Conservation (phyloP, 2,113 vertebrate genomes). For the Albula goreensis region DNA sequence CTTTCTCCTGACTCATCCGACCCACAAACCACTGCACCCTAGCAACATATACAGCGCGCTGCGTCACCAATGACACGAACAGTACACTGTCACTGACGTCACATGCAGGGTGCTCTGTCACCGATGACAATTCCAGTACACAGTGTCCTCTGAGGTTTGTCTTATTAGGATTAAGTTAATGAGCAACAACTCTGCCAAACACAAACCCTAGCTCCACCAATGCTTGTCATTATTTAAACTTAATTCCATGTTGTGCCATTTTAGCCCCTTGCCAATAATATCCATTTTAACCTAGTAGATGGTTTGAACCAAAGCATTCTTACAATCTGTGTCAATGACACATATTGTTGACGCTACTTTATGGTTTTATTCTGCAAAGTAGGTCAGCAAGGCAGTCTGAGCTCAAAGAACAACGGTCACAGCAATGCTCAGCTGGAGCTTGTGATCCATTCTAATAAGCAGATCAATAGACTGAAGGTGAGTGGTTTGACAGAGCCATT, state of each 20-base stretch:
- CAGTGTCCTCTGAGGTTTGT: background rate
- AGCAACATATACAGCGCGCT: background rate
- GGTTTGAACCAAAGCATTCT: background rate
- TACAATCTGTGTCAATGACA: background rate
- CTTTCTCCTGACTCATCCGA: background rate
- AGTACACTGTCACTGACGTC: background rate
- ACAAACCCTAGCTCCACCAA: background rate
- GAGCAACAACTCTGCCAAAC: conserved; percentile 19
- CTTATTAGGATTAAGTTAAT: background rate
- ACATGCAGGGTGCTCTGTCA: background rate
- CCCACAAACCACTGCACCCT: background rate
- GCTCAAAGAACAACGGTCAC: background rate
- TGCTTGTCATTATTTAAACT: background rate
- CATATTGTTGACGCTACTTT: background rate
- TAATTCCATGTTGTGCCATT: background rate
- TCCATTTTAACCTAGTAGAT: background rate
- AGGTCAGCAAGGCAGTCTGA: background rate
- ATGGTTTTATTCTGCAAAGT: conserved; percentile 5
- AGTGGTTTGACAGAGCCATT: background rate
- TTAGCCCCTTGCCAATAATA: background rate
- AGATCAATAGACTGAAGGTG: background rate
- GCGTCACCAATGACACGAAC: background rate
- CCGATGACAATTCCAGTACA: too few species aligned
- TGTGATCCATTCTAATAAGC: background rate
- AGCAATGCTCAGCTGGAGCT: background rate